Evolutionary conservation across 2,113 vertebrate genomes (phyloP).

Genomic region (Vulpes ferrilata): DNA sequence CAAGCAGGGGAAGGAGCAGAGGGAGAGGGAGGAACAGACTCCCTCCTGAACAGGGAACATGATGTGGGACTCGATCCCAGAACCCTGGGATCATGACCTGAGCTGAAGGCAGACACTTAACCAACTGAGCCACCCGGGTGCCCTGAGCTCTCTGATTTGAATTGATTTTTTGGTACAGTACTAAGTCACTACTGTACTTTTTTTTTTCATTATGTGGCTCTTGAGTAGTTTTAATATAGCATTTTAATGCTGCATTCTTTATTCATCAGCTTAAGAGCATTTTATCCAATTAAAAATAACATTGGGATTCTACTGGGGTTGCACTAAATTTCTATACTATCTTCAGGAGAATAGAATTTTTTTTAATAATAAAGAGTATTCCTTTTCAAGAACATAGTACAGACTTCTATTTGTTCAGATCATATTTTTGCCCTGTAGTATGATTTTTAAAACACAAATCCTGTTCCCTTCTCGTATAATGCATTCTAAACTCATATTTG

Average conservation of each 20-base stretch:
- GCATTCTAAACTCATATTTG: slow-evolving; percentile 37
- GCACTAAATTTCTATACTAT: not conserved
- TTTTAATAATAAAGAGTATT: not conserved
- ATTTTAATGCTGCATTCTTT: slow-evolving; percentile 29
- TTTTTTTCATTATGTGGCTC: slow-evolving; percentile 44
- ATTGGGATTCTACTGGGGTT: not conserved
- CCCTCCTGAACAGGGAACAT: no score
- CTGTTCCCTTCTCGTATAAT: not conserved
- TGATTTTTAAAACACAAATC: not conserved
- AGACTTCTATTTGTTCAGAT: slow-evolving; percentile 1
- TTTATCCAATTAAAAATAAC: slow-evolving; percentile 27
- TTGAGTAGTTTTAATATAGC: slow-evolving; percentile 41
- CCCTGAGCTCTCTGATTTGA: no score
- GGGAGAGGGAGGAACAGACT: no score
- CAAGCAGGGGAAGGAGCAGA: no score
- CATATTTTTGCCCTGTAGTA: not conserved
- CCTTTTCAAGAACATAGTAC: not conserved
- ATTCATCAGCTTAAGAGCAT: slow-evolving; percentile 26
- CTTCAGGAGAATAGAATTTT: not conserved
- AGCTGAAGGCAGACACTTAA: no score
- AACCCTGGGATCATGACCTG: no score
- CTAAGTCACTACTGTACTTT: not conserved
- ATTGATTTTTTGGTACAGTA: not conserved
- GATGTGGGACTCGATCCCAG: no score
- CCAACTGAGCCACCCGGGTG: no score